Conservation (phyloP, 2,888 invertebrate species). For the Pherbina coryleti region DNA sequence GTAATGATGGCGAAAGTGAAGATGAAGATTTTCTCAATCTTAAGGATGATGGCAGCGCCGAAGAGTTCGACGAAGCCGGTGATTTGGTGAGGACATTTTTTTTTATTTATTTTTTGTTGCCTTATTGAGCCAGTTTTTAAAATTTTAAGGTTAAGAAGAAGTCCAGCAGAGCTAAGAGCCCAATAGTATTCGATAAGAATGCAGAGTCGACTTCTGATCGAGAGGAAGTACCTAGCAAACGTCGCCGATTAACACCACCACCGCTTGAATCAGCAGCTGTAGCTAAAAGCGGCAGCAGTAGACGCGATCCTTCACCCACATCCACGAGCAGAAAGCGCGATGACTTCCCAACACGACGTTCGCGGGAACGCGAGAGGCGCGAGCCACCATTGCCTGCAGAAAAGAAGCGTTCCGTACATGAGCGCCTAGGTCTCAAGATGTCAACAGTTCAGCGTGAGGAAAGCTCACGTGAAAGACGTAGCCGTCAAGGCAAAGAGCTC, state of each 20-base stretch:
- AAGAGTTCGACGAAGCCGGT: slow-evolving; percentile 61
- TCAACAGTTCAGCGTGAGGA: slow-evolving; percentile 4
- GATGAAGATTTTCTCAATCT: slow-evolving; percentile 78
- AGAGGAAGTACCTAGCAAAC: slow-evolving; percentile 23
- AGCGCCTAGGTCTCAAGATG: slow-evolving; percentile 68
- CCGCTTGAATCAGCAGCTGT: slow-evolving; percentile 7
- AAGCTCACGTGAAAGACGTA: slow-evolving; percentile 49
- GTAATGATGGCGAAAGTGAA: slow-evolving; percentile 71
- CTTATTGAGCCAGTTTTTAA: no score
- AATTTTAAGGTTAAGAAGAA: slow-evolving; percentile 31
- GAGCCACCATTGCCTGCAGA: slow-evolving; percentile 33
- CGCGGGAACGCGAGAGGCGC: slow-evolving; percentile 46
- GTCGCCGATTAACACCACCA: slow-evolving; percentile 46
- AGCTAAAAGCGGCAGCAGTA: not conserved
- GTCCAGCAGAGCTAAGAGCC: slow-evolving; percentile 59
- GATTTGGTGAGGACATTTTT: slow-evolving; percentile 45
- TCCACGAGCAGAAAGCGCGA: slow-evolving; percentile 22
- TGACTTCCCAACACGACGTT: slow-evolving; percentile 19
- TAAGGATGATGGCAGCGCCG: slow-evolving; percentile 73
- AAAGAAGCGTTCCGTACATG: slow-evolving; percentile 69
- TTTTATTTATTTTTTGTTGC: not conserved
- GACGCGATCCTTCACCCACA: not conserved
- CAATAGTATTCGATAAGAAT: slow-evolving; percentile 62
- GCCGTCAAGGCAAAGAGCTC: slow-evolving; percentile 65
- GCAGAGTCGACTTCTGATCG: slow-evolving; percentile 1